phyloP scores from a whole-genome alignment of 2,113 vertebrate species.

The Galbula dea region DNA sequence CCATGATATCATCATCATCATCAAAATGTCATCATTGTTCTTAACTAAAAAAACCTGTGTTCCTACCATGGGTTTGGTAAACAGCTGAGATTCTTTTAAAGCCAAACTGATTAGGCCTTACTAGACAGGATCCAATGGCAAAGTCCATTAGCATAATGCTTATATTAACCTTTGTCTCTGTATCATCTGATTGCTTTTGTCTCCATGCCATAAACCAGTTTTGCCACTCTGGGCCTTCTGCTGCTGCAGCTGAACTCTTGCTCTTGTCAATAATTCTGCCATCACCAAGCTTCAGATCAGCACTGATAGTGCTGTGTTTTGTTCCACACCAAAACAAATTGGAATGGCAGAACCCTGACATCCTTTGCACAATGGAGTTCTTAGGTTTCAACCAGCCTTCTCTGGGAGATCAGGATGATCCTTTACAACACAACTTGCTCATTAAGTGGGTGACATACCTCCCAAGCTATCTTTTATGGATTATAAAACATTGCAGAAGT shows the following conservation, averaged over 20 bases:
- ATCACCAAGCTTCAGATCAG: not conserved
- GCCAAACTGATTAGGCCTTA: not conserved
- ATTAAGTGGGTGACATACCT: accelerated
- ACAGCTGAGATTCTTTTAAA: not conserved
- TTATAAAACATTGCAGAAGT: not conserved
- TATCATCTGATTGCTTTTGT: not conserved
- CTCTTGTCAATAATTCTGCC: not conserved
- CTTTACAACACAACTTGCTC: not conserved
- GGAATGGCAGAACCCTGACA: not conserved
- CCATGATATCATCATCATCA: not conserved
- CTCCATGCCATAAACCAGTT: not conserved
- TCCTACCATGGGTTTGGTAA: not conserved
- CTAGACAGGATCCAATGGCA: not conserved
- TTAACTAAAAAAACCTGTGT: not conserved
- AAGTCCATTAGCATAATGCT: not conserved
- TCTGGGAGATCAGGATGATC: not conserved
- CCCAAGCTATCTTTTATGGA: not conserved
- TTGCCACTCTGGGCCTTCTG: not conserved
- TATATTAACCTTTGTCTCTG: not conserved
- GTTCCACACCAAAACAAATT: not conserved
- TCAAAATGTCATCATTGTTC: not conserved
- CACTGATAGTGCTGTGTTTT: not conserved
- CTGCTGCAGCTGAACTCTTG: not conserved
- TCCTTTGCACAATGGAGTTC: accelerated
- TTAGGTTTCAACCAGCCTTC: not conserved